phyloP scores from a whole-genome alignment of 2,797 vertebrate genomes.

The Pantherophis vulpinus region DNA sequence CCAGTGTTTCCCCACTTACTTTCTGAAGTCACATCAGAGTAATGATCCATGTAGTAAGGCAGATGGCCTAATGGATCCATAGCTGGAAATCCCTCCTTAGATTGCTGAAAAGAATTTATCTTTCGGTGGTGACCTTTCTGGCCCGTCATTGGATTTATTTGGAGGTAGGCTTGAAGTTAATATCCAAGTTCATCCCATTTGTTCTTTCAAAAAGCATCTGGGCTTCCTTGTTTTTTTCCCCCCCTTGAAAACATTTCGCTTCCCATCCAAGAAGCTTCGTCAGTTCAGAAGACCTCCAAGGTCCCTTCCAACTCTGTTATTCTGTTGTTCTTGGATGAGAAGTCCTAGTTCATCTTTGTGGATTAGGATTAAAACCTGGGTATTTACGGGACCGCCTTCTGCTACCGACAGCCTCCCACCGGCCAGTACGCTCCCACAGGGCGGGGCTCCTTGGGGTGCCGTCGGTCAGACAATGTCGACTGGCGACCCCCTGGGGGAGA shows the following conservation, averaged over 20 bases:
- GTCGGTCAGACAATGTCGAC: too few relatives aligned
- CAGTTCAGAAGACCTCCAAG: background rate
- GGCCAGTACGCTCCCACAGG: too few relatives aligned
- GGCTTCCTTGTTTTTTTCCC: background rate
- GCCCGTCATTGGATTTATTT: constrained; percentile 14
- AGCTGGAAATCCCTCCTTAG: constrained; percentile 40
- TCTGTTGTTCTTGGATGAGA: background rate
- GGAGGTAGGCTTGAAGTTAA: constrained; percentile 26
- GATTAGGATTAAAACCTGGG: background rate
- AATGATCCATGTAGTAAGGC: background rate
- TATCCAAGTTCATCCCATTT: background rate
- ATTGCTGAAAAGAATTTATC: constrained; percentile 52
- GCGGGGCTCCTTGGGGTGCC: too few relatives aligned
- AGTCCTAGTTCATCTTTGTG: background rate
- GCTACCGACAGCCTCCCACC: too few relatives aligned
- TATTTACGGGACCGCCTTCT: too few relatives aligned
- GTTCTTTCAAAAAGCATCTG: background rate
- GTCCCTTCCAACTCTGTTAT: background rate
- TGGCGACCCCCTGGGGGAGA: too few relatives aligned
- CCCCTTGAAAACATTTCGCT: background rate
- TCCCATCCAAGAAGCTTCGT: background rate
- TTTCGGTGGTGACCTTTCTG: constrained; percentile 48
- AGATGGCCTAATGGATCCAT: constrained; percentile 44
- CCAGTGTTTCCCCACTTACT: rapidly evolving
- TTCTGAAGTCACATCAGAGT: background rate